These are phyloP conservation scores for Latheticus oryzae DNA, from an alignment of 2,888 invertebrate species.

Conservation along the genomic window DNA sequence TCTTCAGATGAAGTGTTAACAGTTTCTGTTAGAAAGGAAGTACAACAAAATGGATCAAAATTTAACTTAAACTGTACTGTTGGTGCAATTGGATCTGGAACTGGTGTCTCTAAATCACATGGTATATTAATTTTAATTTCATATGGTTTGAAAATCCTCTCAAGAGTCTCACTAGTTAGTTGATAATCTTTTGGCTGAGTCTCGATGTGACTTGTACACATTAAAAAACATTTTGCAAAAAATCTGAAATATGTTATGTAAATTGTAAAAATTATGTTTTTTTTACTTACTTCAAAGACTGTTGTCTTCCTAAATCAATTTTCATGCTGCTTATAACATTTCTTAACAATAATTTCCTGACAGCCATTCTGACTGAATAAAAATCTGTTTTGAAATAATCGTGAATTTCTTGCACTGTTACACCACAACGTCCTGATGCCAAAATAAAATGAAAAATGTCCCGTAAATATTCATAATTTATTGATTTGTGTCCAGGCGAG, in stretches of 20 bases:
- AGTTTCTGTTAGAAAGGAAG: conserved; percentile 30
- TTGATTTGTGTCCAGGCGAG: conserved; percentile 18
- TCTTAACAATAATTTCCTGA: conserved; percentile 50
- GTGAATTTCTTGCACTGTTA: conserved; percentile 50
- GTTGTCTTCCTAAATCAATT: conserved; percentile 55
- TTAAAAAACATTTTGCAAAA: conserved; percentile 45
- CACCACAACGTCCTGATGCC: conserved; percentile 52
- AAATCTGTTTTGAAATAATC: conserved; percentile 51
- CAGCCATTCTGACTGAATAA: conserved; percentile 50
- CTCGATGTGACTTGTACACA: conserved; percentile 5
- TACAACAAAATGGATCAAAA: conserved; percentile 30
- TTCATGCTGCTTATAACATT: conserved; percentile 50
- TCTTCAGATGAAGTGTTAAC: conserved; percentile 20
- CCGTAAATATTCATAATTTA: conserved; percentile 49
- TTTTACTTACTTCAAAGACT: conserved; percentile 52
- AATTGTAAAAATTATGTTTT: neutral
- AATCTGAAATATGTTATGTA: conserved; percentile 44
- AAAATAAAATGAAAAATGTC: conserved; percentile 55
- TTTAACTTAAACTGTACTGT: conserved; percentile 2
- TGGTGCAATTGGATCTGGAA: conserved; percentile 6
- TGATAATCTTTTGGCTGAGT: conserved; percentile 21
- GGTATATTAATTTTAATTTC: conserved; percentile 13
- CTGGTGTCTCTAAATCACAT: conserved; percentile 5
- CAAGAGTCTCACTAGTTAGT: conserved; percentile 13
- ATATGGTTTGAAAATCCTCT: conserved; percentile 24